A percentile compares a stretch with the other conserved stretches of the same genome.
Evolutionary conservation across 1,140 invertebrate species (phyloP).

Genomic region (Bombus waltoni): DNA sequence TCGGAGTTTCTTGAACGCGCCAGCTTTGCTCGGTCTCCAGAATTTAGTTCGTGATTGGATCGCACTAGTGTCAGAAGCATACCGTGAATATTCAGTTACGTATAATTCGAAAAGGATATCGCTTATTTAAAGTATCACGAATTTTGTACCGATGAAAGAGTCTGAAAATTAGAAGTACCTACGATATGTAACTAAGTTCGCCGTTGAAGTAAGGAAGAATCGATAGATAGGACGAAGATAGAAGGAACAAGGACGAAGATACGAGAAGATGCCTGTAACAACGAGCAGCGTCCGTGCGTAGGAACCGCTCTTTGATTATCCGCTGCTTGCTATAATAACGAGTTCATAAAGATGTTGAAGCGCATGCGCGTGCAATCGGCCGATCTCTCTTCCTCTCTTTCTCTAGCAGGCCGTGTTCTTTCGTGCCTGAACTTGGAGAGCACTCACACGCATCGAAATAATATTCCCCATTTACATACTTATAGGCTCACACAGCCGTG

Average conservation of each 20-base stretch:
- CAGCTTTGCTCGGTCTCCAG: fast-evolving
- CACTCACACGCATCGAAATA: constrained; percentile 72
- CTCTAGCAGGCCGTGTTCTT: not conserved
- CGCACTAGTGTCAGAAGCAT: no score
- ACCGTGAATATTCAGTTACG: no score
- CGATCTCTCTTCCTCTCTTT: not conserved
- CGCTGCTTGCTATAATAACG: constrained; percentile 78
- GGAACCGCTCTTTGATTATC: constrained; percentile 81
- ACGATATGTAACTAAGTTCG: fast-evolving
- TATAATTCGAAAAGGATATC: no score
- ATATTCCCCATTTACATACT: constrained; percentile 78
- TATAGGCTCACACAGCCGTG: constrained; percentile 63
- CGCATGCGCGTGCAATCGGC: constrained; percentile 67
- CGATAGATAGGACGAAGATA: not conserved
- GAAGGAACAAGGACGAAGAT: constrained; percentile 20
- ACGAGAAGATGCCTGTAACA: constrained; percentile 50
- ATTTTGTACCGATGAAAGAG: not conserved
- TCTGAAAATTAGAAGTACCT: not conserved
- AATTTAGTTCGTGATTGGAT: no score
- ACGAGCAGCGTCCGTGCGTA: no score
- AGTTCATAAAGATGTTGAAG: constrained; percentile 80
- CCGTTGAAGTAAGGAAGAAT: not conserved
- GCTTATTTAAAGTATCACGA: no score
- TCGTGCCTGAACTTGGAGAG: constrained; percentile 36
- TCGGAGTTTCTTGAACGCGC: constrained; percentile 1